Base-by-base conservation (phyloP, 1,140 invertebrate genomes). In the Aphaenogaster floridana region DNA sequence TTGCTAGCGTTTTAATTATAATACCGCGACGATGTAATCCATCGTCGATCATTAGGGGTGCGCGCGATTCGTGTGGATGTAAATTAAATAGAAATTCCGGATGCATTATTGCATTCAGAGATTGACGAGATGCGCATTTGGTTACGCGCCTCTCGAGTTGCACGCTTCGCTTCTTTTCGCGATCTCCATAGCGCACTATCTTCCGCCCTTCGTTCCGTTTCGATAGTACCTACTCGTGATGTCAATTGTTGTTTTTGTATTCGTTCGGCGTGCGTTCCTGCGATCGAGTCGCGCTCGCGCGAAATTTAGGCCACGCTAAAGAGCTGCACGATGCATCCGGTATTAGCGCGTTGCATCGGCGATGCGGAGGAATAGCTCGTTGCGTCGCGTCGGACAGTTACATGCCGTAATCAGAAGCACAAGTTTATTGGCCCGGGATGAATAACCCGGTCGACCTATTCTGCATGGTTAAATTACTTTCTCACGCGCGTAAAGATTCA, bases 11-110 rank as follows among this genome's bases (percentile, higher is more conserved):
- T 83, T 85, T 45, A 71, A 85, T 81, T 68, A 76, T 50, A 34
- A 63, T 45, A 28, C 69, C 36, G 74, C 61, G 66, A 76, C 50
- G 72, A 86, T 90, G 83, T 59, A 52, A 89, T 68, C 50, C 34
- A 85, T 85, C 54, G 42, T 61, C 48, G 52, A 74, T 72, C 84
- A 89, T 88, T 61, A 54, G 39, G 63, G 71, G 87, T 87, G 80
- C 13, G 13, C 15, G 4, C n/a, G n/a, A 77, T 77, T 28, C 6
- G 39, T 34, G 34, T 68, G 28, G 72, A 78, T 64, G 48, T 28
- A 81, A 69, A 89, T 76, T 39, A 88, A 77, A 76, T 57, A 71
- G 76, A 13, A 8, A 42, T 21, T 11, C 6, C 15, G 34, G 57
- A 21, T 78, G 48, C 42, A n/a, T 64, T 64, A 64, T 66, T 69